Conservation (phyloP, 1,140 invertebrate species). For the Drosophila repletoides region DNA sequence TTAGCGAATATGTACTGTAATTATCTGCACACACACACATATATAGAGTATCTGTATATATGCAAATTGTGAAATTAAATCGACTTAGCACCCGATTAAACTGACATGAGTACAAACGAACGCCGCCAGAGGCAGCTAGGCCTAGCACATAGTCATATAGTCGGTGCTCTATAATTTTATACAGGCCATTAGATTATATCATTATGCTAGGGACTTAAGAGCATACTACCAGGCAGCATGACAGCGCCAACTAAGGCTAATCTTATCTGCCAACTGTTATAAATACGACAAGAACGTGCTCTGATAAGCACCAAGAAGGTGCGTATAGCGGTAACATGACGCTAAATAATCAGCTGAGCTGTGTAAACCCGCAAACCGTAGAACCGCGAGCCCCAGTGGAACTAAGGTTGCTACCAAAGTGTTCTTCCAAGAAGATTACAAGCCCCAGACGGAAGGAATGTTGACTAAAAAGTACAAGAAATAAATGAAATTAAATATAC, state of each 20-base stretch:
- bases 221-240: constrained; percentile 26
- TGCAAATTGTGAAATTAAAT: constrained; percentile 16
- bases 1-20: neutral
- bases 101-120: neutral
- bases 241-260: constrained; percentile 31
- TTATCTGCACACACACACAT: neutral
- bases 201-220: constrained; percentile 20
- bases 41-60: neutral
- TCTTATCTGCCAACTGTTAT: constrained; percentile 51
- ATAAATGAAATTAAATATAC: too few species aligned
- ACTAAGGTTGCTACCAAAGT: too few species aligned
- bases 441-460: too few species aligned
- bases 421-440: too few species aligned
- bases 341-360: constrained; percentile 25
- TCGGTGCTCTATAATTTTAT: neutral
- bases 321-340: constrained; percentile 25
- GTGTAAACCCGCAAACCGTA: too few species aligned
- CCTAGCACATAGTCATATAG: too few species aligned
- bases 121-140: too few species aligned
- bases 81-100: neutral
- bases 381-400: too few species aligned
- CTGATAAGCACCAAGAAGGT: constrained; percentile 46
- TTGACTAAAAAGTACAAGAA: too few species aligned
- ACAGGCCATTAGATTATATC: constrained; percentile 11
- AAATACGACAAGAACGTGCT: constrained; percentile 64